Conservation (phyloP, 2,888 invertebrate genomes). For the Galerucella calmariensis region DNA sequence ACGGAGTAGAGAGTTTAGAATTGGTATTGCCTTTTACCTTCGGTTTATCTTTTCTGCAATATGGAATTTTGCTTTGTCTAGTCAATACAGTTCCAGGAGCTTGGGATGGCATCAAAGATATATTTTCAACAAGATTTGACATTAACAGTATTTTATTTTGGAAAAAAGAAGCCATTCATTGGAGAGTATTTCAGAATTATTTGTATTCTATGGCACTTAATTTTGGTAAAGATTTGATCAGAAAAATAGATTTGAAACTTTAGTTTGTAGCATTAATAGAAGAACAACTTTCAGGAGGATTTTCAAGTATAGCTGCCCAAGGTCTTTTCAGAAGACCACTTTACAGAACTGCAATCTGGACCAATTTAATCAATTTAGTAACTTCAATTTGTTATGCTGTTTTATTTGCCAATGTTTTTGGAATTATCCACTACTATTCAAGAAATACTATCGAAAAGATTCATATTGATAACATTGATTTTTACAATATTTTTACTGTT, state of each 20-base stretch:
- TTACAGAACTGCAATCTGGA: constrained; percentile 31
- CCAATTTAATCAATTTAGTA: constrained; percentile 32
- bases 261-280: background rate
- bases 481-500: constrained; percentile 32
- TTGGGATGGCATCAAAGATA: constrained; percentile 27
- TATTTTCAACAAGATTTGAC: constrained; percentile 20
- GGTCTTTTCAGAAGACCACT: constrained; percentile 34
- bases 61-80: constrained; percentile 27
- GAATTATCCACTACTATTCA: constrained; percentile 26
- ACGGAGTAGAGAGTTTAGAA: constrained; percentile 24
- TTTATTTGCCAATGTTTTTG: constrained; percentile 34
- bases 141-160: constrained; percentile 27
- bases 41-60: constrained; percentile 26
- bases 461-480: constrained; percentile 16
- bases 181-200: constrained; percentile 26
- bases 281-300: constrained; percentile 31
- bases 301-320: constrained; percentile 37
- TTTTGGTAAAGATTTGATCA: constrained; percentile 31
- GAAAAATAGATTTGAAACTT: background rate
- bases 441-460: constrained; percentile 13
- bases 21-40: constrained; percentile 24
- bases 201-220: constrained; percentile 37
- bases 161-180: constrained; percentile 30
- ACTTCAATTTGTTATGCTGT: constrained; percentile 24
- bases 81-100: constrained; percentile 30